A percentile compares a stretch with the other conserved stretches of the same genome.
Evolutionary conservation across 2,888 invertebrate species (phyloP).

Genomic region (Parascotia fuliginaria): DNA sequence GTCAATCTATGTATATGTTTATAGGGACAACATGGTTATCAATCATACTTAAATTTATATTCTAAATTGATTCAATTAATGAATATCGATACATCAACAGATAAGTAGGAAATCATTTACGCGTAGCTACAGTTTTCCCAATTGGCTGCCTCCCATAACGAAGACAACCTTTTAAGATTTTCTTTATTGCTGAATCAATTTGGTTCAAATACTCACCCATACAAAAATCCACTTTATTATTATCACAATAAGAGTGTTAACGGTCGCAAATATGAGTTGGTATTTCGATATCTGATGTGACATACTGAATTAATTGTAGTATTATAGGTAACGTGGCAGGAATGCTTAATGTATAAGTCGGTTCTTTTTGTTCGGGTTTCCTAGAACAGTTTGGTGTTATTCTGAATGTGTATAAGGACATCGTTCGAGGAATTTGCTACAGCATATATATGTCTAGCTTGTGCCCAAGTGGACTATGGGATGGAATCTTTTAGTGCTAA

Average conservation of each 20-base stretch:
- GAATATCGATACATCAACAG: neutral
- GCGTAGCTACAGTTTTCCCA: conserved; percentile 54
- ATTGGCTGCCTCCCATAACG: conserved; percentile 67
- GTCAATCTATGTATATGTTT: no score
- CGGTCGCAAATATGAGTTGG: conserved; percentile 35
- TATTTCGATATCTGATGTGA: conserved; percentile 49
- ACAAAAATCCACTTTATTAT: conserved; percentile 23
- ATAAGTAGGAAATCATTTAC: conserved; percentile 35
- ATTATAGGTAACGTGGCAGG: conserved; percentile 68
- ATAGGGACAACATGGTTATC: no score
- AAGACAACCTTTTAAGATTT: conserved; percentile 56
- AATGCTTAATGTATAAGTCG: conserved; percentile 63
- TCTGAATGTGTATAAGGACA: conserved; percentile 50
- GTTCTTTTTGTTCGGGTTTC: conserved; percentile 63
- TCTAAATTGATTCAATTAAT: no score
- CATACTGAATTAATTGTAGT: conserved; percentile 81
- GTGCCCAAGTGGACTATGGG: conserved; percentile 12
- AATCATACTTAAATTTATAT: no score
- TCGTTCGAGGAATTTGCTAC: conserved; percentile 57
- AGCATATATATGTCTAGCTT: conserved; percentile 45
- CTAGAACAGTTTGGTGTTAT: conserved; percentile 66
- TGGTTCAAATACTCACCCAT: neutral
- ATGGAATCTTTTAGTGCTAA: conserved; percentile 24
- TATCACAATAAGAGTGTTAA: conserved; percentile 22
- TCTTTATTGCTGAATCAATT: conserved; percentile 44